Conservation (phyloP, 1,140 invertebrate species). For the Hypothenemus hampei region DNA sequence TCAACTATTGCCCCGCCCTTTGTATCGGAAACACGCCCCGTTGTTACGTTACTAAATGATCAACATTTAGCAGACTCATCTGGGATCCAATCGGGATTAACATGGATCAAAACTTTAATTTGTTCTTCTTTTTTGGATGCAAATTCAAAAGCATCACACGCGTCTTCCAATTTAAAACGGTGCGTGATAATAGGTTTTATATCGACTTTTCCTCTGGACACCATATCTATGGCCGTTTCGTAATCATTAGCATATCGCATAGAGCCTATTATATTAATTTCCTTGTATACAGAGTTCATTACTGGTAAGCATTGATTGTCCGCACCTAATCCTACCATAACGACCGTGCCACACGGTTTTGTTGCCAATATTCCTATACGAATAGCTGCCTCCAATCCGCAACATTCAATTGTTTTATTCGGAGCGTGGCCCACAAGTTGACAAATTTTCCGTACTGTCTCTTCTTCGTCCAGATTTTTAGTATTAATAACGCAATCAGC, state of each 20-base stretch:
- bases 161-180: constrained; percentile 77
- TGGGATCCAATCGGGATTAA: constrained; percentile 48
- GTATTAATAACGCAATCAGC: constrained; percentile 63
- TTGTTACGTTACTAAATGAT: too few relatives aligned
- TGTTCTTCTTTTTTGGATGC: constrained; percentile 53
- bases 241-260: constrained; percentile 91
- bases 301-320: constrained; percentile 73
- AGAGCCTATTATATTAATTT: constrained; percentile 84
- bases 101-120: constrained; percentile 92
- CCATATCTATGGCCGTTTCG: constrained; percentile 72
- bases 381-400: constrained; percentile 73
- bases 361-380: constrained; percentile 72
- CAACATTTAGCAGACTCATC: too few relatives aligned
- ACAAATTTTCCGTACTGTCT: constrained; percentile 57
- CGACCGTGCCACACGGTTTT: constrained; percentile 70
- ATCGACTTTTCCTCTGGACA: constrained; percentile 75
- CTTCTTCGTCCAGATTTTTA: constrained; percentile 52
- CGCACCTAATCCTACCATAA: constrained; percentile 79
- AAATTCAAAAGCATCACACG: constrained; percentile 78
- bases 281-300: constrained; percentile 66
- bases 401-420: constrained; percentile 79
- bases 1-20: too few relatives aligned
- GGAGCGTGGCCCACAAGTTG: constrained; percentile 60
- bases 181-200: constrained; percentile 86
- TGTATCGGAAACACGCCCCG: too few relatives aligned